These are phyloP conservation scores for Calliopsis andreniformis DNA, from an alignment of 1,140 invertebrate genomes.

Conservation along the genomic window DNA sequence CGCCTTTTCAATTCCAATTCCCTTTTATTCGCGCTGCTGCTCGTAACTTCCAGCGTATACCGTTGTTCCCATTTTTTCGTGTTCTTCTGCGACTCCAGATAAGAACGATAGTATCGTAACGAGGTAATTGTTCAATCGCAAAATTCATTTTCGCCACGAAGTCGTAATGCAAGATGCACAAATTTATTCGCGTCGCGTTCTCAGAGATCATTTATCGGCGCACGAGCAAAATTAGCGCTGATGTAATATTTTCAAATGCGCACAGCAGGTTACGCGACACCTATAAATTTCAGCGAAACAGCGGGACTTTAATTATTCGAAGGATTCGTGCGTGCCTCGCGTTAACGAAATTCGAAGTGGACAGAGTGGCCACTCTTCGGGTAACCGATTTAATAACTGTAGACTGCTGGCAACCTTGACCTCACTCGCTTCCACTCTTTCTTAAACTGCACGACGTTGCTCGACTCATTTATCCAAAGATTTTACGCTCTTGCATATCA, in stretches of 20 bases:
- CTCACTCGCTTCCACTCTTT: conserved; percentile 11
- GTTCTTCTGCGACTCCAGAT: too few species aligned
- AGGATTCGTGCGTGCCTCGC: not conserved
- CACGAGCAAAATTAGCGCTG: not conserved
- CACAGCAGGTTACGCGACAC: not conserved
- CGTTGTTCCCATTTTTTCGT: too few species aligned
- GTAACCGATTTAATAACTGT: conserved; percentile 23
- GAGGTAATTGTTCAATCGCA: too few species aligned
- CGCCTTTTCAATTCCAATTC: not conserved
- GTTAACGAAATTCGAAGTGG: not conserved
- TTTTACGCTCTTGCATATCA: not conserved
- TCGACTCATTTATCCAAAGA: not conserved
- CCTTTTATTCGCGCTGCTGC: not conserved
- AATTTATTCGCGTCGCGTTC: conserved; percentile 5
- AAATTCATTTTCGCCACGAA: not conserved
- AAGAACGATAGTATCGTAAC: not conserved
- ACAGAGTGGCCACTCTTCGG: not conserved
- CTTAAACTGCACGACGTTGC: not conserved
- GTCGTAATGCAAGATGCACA: not conserved
- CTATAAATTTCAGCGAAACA: not conserved
- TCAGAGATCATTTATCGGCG: not conserved
- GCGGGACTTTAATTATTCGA: not conserved
- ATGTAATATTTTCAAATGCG: conserved; percentile 7
- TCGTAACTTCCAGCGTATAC: not conserved
- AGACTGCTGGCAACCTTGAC: conserved; percentile 19